These are phyloP conservation scores for Diplosoma virens DNA, from an alignment of 23 tunicate species.

Conservation along the genomic window DNA sequence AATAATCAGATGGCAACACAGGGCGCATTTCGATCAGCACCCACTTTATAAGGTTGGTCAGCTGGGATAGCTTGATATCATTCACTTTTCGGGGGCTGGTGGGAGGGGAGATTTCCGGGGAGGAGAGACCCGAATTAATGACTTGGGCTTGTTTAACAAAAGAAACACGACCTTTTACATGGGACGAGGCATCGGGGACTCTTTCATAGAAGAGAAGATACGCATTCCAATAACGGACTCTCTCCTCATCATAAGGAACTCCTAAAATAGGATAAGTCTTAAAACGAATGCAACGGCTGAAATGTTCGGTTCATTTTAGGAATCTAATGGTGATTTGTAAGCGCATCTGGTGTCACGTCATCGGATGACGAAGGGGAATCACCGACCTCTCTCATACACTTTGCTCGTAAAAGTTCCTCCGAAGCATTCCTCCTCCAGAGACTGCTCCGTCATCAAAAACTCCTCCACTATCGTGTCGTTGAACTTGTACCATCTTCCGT, in stretches of 20 bases:
- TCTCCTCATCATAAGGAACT: constrained; percentile 68
- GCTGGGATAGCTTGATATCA: constrained; percentile 71
- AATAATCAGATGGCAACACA: not conserved
- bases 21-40: not conserved
- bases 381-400: constrained; percentile 66
- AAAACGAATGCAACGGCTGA: too few relatives aligned
- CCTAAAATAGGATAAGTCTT: too few relatives aligned
- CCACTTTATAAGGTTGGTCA: constrained; percentile 64
- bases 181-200: constrained; percentile 20
- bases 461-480: constrained; percentile 80
- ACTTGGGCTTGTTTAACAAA: constrained; percentile 52
- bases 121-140: constrained; percentile 36
- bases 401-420: constrained; percentile 74
- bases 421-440: constrained; percentile 86
- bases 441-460: constrained; percentile 63
- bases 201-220: constrained; percentile 85
- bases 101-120: constrained; percentile 70
- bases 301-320: too few relatives aligned
- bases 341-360: too few relatives aligned
- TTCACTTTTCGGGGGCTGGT: constrained; percentile 46
- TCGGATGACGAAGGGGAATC: too few relatives aligned
- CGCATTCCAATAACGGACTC: constrained; percentile 83
- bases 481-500: constrained; percentile 86
- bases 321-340: too few relatives aligned
- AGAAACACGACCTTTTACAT: constrained; percentile 20